Conservation (phyloP, 2,797 vertebrate genomes). For the Morelia viridis region DNA sequence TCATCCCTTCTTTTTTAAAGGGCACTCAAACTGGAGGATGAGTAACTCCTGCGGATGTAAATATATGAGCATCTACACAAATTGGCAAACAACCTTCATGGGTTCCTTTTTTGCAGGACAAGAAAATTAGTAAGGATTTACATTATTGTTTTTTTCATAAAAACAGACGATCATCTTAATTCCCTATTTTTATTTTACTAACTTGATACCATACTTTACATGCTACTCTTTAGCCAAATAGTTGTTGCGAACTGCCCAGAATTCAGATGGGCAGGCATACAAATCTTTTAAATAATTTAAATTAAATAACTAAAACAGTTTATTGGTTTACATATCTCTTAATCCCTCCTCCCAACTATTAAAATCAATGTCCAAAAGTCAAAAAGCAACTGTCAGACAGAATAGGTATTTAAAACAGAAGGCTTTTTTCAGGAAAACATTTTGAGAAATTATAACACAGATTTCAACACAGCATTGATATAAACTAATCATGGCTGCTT, state of each 20-base stretch:
- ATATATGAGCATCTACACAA: background rate
- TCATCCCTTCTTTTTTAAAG: background rate
- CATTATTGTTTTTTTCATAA: too few relatives aligned
- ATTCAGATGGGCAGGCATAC: too few relatives aligned
- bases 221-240: background rate
- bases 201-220: background rate
- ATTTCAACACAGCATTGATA: too few relatives aligned
- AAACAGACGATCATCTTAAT: background rate
- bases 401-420: too few relatives aligned
- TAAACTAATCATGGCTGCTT: too few relatives aligned
- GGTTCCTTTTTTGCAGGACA: background rate
- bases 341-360: too few relatives aligned
- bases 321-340: too few relatives aligned
- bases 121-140: background rate
- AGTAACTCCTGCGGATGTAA: background rate
- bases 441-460: too few relatives aligned
- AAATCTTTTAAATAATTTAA: background rate
- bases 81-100: background rate
- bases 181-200: background rate
- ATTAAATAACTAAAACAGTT: background rate
- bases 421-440: too few relatives aligned
- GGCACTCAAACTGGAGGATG: background rate
- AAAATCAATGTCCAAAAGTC: too few relatives aligned
- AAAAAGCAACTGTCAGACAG: too few relatives aligned
- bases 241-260: background rate